Percentiles rank a stretch among this genome's conserved stretches.
phyloP scores from a whole-genome alignment of 2,888 invertebrate genomes.

The Boloria euphrosyne region DNA sequence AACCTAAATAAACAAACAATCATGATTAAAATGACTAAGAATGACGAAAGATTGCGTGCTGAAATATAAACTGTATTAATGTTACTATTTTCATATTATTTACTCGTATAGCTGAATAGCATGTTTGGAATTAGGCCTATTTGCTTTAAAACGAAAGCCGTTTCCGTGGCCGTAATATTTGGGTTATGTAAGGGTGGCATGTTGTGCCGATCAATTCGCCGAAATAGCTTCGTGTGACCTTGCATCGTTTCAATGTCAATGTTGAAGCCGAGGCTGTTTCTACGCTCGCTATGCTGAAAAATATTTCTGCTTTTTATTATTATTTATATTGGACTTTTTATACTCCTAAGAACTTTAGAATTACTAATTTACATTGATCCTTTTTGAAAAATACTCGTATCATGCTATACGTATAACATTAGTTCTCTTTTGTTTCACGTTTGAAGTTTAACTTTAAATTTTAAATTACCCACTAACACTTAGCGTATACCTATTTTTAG shows the following conservation, averaged over 20 bases:
- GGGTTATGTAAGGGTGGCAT: slow-evolving; percentile 28
- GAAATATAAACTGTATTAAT: background rate
- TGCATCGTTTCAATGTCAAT: slow-evolving; percentile 48
- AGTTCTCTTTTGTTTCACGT: too few relatives aligned
- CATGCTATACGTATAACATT: too few relatives aligned
- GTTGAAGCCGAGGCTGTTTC: slow-evolving; percentile 29
- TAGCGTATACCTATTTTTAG: too few relatives aligned
- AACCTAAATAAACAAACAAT: too few relatives aligned
- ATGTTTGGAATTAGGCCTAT: background rate
- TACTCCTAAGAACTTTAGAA: too few relatives aligned
- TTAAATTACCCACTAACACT: too few relatives aligned
- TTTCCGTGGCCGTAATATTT: slow-evolving; percentile 5
- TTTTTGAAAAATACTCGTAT: too few relatives aligned
- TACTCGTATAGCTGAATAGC: background rate
- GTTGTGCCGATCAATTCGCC: slow-evolving; percentile 19
- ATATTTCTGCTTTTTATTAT: background rate
- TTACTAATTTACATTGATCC: too few relatives aligned
- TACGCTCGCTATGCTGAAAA: slow-evolving; percentile 17
- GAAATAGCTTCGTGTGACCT: slow-evolving; percentile 46
- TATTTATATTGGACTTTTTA: background rate
- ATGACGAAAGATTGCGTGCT: background rate
- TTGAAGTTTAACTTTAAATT: too few relatives aligned
- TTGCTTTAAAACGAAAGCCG: slow-evolving; percentile 1
- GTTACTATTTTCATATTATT: background rate
- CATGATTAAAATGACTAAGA: too few relatives aligned